Conservation (phyloP, 2,113 vertebrate species). For the Condylura cristata region DNA sequence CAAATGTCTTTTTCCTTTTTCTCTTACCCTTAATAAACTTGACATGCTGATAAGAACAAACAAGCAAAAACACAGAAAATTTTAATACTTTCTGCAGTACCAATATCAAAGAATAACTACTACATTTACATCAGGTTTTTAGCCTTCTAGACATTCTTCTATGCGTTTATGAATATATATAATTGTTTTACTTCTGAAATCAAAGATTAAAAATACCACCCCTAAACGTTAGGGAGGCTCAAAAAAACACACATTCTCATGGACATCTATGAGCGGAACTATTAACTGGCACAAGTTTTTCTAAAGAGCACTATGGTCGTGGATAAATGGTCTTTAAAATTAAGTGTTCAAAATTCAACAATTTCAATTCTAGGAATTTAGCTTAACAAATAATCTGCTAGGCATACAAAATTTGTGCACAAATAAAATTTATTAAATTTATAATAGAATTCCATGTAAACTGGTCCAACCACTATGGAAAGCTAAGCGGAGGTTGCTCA, state of each 20-base stretch:
- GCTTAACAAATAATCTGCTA: not conserved
- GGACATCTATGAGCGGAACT: not conserved
- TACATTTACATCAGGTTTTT: not conserved
- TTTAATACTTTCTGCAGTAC: not conserved
- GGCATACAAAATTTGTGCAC: not conserved
- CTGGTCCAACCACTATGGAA: too few relatives aligned
- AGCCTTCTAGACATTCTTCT: slow-evolving; percentile 5
- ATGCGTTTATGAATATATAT: not conserved
- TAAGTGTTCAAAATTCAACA: slow-evolving; percentile 17
- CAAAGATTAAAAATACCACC: slow-evolving; percentile 1
- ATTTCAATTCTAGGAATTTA: slow-evolving; percentile 32
- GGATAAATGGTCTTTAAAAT: not conserved
- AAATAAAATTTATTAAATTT: not conserved
- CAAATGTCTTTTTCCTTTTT: too few relatives aligned
- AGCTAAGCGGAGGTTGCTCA: too few relatives aligned
- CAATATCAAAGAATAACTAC: not conserved
- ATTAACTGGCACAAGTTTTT: not conserved
- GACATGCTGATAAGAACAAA: too few relatives aligned
- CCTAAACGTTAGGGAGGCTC: not conserved
- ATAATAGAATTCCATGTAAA: not conserved
- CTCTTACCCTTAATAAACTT: too few relatives aligned
- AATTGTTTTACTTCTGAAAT: slow-evolving; percentile 8
- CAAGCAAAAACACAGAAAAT: not conserved
- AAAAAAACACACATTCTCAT: not conserved
- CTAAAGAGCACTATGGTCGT: not conserved